These are phyloP conservation scores for Caranx melampygus DNA, from an alignment of 2,113 vertebrate species.

Conservation along the genomic window DNA sequence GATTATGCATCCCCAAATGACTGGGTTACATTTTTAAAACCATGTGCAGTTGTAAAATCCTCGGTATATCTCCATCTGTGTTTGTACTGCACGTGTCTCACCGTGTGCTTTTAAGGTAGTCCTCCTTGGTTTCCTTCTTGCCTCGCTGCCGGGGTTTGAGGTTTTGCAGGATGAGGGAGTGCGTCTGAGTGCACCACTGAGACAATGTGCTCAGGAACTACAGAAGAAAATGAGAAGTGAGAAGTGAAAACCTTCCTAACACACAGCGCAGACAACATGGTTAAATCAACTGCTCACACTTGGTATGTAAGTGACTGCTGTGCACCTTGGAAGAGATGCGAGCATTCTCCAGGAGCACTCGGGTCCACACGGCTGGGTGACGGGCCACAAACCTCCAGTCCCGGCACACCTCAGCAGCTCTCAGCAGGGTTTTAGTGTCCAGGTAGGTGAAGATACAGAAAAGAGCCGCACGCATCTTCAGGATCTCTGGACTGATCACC, in stretches of 20 bases:
- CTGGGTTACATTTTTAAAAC: background rate
- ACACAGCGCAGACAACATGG: background rate
- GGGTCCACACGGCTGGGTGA: slow-evolving; percentile 95
- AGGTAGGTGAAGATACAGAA: slow-evolving; percentile 99
- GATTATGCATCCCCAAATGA: background rate
- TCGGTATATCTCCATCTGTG: background rate
- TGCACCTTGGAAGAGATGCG: slow-evolving; percentile 92
- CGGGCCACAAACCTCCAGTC: slow-evolving; percentile 98
- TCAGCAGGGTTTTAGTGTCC: slow-evolving; percentile 94
- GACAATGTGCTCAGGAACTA: slow-evolving; percentile 95
- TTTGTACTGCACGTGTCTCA: slow-evolving; percentile 71
- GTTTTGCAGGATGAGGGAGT: slow-evolving; percentile 98
- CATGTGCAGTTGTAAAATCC: background rate
- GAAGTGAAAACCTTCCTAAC: background rate
- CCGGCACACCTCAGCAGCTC: slow-evolving; percentile 92
- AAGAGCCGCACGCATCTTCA: slow-evolving; percentile 96
- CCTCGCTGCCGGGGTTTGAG: slow-evolving; percentile 96
- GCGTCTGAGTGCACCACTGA: slow-evolving; percentile 99
- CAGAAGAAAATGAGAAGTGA: slow-evolving; percentile 3
- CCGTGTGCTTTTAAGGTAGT: slow-evolving; percentile 98
- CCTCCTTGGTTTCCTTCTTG: slow-evolving; percentile 98
- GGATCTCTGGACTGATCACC: slow-evolving; percentile 97
- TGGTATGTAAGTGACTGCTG: background rate
- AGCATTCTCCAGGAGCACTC: slow-evolving; percentile 95
- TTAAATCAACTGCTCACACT: background rate